Evolutionary conservation across 2,113 vertebrate species (phyloP), one percentile per base, ranked within the genome.

Genomic region (Tenebrosternarchus preto): DNA sequence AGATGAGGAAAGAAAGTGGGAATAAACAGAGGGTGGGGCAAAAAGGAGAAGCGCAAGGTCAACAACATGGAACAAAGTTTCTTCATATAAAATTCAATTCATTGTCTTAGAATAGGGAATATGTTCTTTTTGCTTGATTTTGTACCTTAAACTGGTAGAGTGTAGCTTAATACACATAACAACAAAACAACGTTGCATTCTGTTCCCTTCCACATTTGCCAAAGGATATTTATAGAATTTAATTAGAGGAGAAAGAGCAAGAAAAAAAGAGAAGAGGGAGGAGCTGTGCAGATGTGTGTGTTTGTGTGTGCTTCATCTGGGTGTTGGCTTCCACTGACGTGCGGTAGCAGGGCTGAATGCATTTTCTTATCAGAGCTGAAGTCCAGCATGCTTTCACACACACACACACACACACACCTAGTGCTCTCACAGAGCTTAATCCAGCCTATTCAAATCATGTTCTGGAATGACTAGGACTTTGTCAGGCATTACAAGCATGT

Each of bases 161-260:
- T 64, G 27, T 22, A 27, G 60, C 64, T n/a, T n/a, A 16, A 63
- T 53, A 73, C 27, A 73, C 25, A 57, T 53, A 46, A 77, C 0
- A 7, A 31, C 5, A 6, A 63, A 39, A 56, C 12, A 0, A 6
- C 6, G 67, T 0, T n/a, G 15, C 29, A 59, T 36, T 46, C 11
- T 5, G 39, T 16, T 57, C 16, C 5, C 66, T 3, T 33, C 66
- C 36, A 77, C 36, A 0, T 75, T 68, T 55, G 22, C 3, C 31
- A 12, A 12, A 1, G 29, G 29, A 29, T 83, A 84, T 86, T 83
- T 73, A 73, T 81, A 84, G 71, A 73, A 39, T 33, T 2, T 33
- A 74, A 55, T 56, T 69, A 36, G 36, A 70, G 67, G 53, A n/a
- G 39, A 61, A 59, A 36, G 24, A 33, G 31, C 60, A 56, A 36